Conservation (phyloP, 2,797 vertebrate genomes). For the Lepus oiostolus region DNA sequence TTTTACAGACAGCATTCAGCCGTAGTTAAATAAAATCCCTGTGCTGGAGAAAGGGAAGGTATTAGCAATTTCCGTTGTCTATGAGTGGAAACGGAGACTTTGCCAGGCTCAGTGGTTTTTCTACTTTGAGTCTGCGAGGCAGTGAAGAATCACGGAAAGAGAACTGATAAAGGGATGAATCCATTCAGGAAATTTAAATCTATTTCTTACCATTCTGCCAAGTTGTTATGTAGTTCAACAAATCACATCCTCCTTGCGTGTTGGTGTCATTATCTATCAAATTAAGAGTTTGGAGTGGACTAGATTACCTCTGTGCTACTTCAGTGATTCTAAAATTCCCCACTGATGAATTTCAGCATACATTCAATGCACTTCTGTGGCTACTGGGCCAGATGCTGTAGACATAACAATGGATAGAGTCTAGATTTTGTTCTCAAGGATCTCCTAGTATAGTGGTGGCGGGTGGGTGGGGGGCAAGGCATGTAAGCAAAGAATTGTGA, state of each 20-base stretch:
- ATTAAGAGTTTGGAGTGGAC: conserved; percentile 33
- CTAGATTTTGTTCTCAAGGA: conserved; percentile 7
- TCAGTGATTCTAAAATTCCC: conserved; percentile 10
- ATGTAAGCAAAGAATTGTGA: conserved; percentile 42
- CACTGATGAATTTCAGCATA: conserved; percentile 19
- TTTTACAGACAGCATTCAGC: conserved; percentile 71
- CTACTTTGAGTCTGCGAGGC: conserved; percentile 58
- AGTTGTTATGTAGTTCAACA: conserved; percentile 52
- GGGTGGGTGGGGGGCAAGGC: not conserved
- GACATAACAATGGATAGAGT: not conserved
- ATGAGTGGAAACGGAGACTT: conserved; percentile 72
- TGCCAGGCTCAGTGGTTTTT: conserved; percentile 53
- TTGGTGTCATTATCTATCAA: conserved; percentile 52
- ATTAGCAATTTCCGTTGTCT: conserved; percentile 73
- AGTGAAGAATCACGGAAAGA: conserved; percentile 63
- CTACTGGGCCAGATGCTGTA: not conserved
- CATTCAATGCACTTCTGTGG: not conserved
- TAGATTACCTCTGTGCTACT: not conserved
- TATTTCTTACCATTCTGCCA: conserved; percentile 44
- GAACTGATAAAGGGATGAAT: conserved; percentile 56
- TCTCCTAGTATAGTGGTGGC: not conserved
- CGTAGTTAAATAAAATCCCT: conserved; percentile 73
- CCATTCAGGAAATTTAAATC: conserved; percentile 60
- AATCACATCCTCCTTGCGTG: conserved; percentile 5
- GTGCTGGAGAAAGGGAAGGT: conserved; percentile 66